These are phyloP conservation scores for Sceloporus tristichus DNA, from an alignment of 2,113 vertebrate species.

Conservation along the genomic window DNA sequence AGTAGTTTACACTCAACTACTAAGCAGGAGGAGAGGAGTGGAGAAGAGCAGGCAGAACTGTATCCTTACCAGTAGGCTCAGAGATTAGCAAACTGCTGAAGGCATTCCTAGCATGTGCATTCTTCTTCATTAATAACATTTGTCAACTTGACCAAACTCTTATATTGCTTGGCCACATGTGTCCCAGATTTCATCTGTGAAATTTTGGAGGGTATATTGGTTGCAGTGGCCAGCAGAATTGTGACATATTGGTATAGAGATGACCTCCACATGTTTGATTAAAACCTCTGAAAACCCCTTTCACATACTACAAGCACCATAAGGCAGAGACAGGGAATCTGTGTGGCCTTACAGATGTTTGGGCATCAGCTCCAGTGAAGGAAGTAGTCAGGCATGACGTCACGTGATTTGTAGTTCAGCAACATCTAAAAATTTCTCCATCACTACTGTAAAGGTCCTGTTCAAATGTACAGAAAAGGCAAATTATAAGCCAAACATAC, in stretches of 20 bases:
- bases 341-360: not conserved
- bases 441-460: not conserved
- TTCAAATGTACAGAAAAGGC: not conserved
- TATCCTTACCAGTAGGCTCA: no score
- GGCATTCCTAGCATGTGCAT: no score
- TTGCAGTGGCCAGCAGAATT: not conserved
- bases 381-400: not conserved
- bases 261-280: not conserved
- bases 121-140: no score
- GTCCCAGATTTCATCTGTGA: no score
- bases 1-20: no score
- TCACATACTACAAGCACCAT: not conserved
- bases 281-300: not conserved
- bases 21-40: no score
- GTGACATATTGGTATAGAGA: not conserved
- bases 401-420: not conserved
- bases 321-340: not conserved
- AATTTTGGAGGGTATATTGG: no score
- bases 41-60: no score
- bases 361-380: not conserved
- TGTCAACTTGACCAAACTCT: no score
- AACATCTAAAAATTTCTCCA: not conserved
- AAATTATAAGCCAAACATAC: no score
- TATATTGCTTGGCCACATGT: no score
- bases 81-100: no score